Base-by-base conservation (phyloP, 2,113 vertebrate species). In the Prunella himalayana region DNA sequence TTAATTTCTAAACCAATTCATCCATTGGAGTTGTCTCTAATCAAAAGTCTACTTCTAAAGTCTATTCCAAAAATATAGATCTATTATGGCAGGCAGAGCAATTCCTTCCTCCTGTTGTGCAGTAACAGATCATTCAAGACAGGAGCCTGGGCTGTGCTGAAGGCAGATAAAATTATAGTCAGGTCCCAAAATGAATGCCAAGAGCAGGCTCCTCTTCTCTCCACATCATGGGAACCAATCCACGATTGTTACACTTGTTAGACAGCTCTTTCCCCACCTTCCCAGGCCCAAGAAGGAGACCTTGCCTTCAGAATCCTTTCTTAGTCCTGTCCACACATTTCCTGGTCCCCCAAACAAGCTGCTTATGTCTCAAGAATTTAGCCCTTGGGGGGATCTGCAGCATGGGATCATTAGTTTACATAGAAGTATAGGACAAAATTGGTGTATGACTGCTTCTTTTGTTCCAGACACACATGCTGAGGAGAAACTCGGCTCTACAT, bases 241-340 rank as follows among this genome's bases (percentile, higher is more conserved):
- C n/a, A 68, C 28, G 3, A 8, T 16, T 3, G 0, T 50, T 51
- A 31, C 0, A 0, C n/a, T 69, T 3, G 0, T 80, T 57, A 80
- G 33, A 47, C 50, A 82, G 41, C 11, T 65, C 45, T 77, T 81
- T 66, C 60, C 45, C 22, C 31, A 76, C 22, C 22, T 90, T 33
- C 19, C 54, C 35, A 57, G 16, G 13, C 18, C 49, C 1, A 2
- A 64, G 31, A 61, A 84, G 13, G 24, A 51, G 27, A 64, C 11
- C 7, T 31, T 65, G 59, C 18, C 27, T 63, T 93, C 44, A 42
- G 57, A 63, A 24, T 24, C 16, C 20, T 33, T 45, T 31, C 47
- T 71, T 54, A 63, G 31, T 45, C 44, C 57, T 79, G 37, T 28
- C 51, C 25, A 53, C 19, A 24, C 8, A 2, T 61, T 70, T 44